Evolutionary conservation across 2,888 invertebrate species (phyloP).

Genomic region (Eucera pruinosa): DNA sequence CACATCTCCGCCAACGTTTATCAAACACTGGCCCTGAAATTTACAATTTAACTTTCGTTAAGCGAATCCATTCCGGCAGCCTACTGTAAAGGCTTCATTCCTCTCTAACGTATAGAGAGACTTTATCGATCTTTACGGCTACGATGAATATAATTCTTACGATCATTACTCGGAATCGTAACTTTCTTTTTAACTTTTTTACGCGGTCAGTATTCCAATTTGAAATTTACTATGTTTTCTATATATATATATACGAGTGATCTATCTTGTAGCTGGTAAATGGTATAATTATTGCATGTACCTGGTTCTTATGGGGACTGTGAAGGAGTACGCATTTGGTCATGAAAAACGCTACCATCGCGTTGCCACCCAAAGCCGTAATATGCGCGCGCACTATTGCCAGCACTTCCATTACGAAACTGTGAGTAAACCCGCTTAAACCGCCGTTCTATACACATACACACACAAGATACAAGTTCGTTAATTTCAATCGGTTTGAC

Average conservation of each 20-base stretch:
- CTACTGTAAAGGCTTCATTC: too few species aligned
- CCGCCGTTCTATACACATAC: slow-evolving; percentile 90
- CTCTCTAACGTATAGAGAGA: too few species aligned
- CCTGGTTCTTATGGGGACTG: slow-evolving; percentile 98
- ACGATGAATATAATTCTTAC: too few species aligned
- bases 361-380: slow-evolving; percentile 96
- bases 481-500: background rate
- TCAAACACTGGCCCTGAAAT: slow-evolving; percentile 96
- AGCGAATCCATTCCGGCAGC: too few species aligned
- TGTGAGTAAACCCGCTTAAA: slow-evolving; percentile 96
- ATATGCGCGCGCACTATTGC: slow-evolving; percentile 97
- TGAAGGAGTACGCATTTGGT: slow-evolving; percentile 95
- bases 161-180: too few species aligned
- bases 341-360: slow-evolving; percentile 97
- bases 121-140: too few species aligned
- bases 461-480: background rate
- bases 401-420: slow-evolving; percentile 96
- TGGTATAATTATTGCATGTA: slow-evolving; percentile 84
- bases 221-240: too few species aligned
- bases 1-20: slow-evolving; percentile 98
- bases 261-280: too few species aligned
- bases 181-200: too few species aligned
- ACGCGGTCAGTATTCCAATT: too few species aligned
- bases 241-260: too few species aligned
- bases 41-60: background rate